Conservation (phyloP, 2,113 vertebrate genomes). For the Perccottus glenii region DNA sequence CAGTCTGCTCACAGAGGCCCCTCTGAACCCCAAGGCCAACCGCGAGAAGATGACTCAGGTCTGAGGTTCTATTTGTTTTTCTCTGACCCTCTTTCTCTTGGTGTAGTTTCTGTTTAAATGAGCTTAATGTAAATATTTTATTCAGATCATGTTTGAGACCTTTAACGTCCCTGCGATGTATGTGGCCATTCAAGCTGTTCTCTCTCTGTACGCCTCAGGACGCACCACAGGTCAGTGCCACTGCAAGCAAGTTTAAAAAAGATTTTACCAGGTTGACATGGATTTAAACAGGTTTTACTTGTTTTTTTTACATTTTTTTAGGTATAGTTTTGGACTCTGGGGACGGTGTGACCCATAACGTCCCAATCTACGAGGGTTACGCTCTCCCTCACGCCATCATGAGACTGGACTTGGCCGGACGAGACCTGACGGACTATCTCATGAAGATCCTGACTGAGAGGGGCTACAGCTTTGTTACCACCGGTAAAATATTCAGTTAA, state of each 20-base stretch:
- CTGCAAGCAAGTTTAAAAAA: neutral
- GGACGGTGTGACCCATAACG: conserved; percentile 1
- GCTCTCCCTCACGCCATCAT: conserved; percentile 8
- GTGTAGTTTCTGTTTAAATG: too few relatives aligned
- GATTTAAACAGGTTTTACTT: neutral
- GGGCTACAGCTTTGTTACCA: conserved; percentile 2
- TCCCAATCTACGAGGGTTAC: conserved; percentile 1
- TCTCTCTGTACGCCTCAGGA: neutral
- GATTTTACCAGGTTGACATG: neutral
- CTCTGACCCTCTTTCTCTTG: too few relatives aligned
- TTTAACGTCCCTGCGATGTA: conserved; percentile 3
- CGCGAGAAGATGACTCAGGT: conserved; percentile 6
- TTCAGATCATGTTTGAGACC: conserved; percentile 6
- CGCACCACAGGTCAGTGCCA: neutral
- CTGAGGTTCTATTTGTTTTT: too few relatives aligned
- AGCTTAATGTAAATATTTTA: neutral
- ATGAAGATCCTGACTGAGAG: conserved; percentile 6
- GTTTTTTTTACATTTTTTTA: neutral
- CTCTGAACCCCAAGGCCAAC: conserved; percentile 1
- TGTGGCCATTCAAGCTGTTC: neutral
- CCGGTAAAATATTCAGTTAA: neutral
- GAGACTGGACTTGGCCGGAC: conserved; percentile 6
- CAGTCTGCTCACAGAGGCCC: neutral
- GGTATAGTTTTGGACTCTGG: neutral
- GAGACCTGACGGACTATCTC: conserved; percentile 1